Percentiles rank a stretch among this genome's conserved stretches.
phyloP scores from a whole-genome alignment of 2,888 invertebrate genomes.

The Syrista parreyssii region DNA sequence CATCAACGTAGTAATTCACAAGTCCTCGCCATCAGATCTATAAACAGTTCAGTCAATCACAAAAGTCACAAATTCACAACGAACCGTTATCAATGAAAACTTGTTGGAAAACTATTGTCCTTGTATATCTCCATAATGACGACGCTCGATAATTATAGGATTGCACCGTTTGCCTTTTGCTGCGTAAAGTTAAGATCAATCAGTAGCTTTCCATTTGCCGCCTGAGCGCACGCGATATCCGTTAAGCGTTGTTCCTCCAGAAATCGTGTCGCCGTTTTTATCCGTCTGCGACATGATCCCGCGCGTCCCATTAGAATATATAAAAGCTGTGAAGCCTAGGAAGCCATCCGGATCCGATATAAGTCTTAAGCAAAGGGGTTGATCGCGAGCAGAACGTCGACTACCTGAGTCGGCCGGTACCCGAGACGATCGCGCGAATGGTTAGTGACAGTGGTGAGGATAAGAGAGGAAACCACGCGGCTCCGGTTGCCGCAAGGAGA shows the following conservation, averaged over 20 bases:
- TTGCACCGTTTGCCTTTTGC: neutral
- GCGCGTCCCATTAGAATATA: neutral
- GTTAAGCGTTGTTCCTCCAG: slow-evolving; percentile 5
- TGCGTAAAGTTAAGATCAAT: neutral
- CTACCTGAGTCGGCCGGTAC: neutral
- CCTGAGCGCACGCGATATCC: neutral
- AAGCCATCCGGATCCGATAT: neutral
- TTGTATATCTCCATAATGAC: neutral
- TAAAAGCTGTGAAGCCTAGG: neutral
- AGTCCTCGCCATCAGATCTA: neutral
- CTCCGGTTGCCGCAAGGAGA: slow-evolving; percentile 24
- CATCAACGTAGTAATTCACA: neutral
- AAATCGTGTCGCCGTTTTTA: neutral
- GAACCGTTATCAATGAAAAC: neutral
- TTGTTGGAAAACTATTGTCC: neutral
- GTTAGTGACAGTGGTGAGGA: neutral
- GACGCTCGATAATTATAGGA: neutral
- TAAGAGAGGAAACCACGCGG: slow-evolving; percentile 19
- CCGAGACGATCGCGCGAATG: neutral
- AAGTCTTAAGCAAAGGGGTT: neutral
- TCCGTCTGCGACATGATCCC: neutral
- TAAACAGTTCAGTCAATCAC: neutral
- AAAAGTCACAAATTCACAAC: neutral
- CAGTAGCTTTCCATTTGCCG: slow-evolving; percentile 3
- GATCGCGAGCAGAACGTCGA: neutral